Conservation (phyloP, 2,113 vertebrate genomes). For the Cyanocitta stelleri region DNA sequence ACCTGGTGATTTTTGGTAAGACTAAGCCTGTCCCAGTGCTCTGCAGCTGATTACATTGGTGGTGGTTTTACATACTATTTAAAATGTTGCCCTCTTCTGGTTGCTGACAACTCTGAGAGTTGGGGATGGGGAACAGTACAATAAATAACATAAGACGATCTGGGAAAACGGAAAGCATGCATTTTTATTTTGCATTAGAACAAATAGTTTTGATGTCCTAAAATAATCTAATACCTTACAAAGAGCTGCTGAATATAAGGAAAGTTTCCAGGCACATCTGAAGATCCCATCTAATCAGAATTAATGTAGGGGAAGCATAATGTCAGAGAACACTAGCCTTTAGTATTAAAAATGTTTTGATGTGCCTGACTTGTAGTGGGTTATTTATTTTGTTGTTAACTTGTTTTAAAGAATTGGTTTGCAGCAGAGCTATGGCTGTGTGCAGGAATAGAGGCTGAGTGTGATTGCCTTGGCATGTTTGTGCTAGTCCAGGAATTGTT, state of each 20-base stretch:
- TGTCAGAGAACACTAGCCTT: neutral
- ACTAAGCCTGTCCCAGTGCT: rapidly evolving
- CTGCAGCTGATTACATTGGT: neutral
- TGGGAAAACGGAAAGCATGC: neutral
- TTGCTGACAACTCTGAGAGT: neutral
- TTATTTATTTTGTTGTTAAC: neutral
- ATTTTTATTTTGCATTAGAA: neutral
- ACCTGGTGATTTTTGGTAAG: neutral
- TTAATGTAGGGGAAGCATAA: neutral
- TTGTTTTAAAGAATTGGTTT: neutral
- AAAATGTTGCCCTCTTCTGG: constrained; percentile 71
- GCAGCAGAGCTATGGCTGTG: neutral
- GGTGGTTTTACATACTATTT: neutral
- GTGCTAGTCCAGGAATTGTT: neutral
- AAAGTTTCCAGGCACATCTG: neutral
- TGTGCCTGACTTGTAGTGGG: neutral
- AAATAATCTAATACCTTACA: neutral
- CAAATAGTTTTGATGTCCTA: neutral
- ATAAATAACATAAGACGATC: neutral
- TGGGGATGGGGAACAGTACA: neutral
- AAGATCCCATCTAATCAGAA: neutral
- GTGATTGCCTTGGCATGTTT: neutral
- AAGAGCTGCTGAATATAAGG: neutral
- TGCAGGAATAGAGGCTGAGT: neutral
- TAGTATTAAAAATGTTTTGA: neutral